Conservation (phyloP, 2,797 vertebrate species). For the Microchirus variegatus region DNA sequence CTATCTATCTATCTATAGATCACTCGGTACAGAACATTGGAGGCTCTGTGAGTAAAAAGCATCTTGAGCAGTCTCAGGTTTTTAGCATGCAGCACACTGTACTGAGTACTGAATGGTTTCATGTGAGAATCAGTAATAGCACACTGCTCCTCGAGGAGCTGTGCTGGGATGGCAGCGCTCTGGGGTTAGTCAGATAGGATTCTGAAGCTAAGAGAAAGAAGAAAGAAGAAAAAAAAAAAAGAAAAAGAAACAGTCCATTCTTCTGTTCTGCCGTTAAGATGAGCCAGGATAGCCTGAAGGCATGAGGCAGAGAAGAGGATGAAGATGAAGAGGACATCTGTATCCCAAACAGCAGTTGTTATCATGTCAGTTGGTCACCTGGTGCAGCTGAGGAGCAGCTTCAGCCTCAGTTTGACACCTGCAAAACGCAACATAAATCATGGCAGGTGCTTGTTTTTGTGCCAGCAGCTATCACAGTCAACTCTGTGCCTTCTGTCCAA, state of each 20-base stretch:
- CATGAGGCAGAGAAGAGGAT: slow-evolving; percentile 21
- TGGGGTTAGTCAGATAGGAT: slow-evolving; percentile 26
- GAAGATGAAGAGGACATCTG: slow-evolving; percentile 41
- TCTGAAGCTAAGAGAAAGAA: background rate
- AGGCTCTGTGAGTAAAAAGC: background rate
- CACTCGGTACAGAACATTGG: background rate
- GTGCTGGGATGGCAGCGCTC: background rate
- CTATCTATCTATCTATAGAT: background rate
- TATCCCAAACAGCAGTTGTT: slow-evolving; percentile 32
- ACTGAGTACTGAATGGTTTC: slow-evolving; percentile 14
- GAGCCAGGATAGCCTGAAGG: slow-evolving; percentile 34
- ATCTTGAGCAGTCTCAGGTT: background rate
- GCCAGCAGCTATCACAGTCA: slow-evolving; percentile 17
- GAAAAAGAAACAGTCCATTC: slow-evolving; percentile 14
- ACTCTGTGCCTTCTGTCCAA: slow-evolving; percentile 3
- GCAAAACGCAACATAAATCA: slow-evolving; percentile 17
- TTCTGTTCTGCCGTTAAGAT: slow-evolving; percentile 18
- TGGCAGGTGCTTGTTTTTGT: slow-evolving; percentile 17
- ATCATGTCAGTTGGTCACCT: slow-evolving; percentile 12
- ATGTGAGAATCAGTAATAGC: slow-evolving; percentile 25
- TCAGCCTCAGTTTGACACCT: slow-evolving; percentile 3
- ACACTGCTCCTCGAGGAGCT: slow-evolving; percentile 17
- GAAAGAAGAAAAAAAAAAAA: background rate
- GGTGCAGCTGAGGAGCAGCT: slow-evolving; percentile 14
- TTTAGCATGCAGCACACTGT: slow-evolving; percentile 1